Base-by-base conservation (phyloP, 2,113 vertebrate species). In the Natator depressus region DNA sequence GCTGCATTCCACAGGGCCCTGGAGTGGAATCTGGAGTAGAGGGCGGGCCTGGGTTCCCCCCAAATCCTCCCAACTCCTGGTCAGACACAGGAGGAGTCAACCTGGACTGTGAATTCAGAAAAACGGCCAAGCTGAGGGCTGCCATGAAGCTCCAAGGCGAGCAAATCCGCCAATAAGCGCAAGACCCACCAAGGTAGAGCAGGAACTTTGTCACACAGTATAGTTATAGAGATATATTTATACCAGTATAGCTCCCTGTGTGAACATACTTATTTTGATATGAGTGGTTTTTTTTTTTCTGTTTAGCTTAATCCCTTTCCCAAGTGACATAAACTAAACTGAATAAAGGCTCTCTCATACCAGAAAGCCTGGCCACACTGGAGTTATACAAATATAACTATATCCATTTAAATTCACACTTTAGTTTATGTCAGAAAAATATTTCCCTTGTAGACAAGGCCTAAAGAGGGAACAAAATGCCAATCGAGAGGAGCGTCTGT, bases 381-480 rank as follows among this genome's bases (percentile, higher is more conserved):
- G 53, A 10, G 51, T 95, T 92, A 81, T 10, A 79, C 53, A 35
- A 81, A 20, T 59, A 89, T 72, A 86, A 96, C 5, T 1, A 11
- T 69, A 87, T 22, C 54, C 46, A 20, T 91, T 95, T 75, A 93
- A 93, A 92, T 87, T 65, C 82, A 59, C 29, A 50, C 78, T 82
- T 83, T 42, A 50, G 80, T 53, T 84, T n/a, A 8, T 47, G 50
- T 55, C 80, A 90, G 79, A 85, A 89, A 55, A 38, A 90, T 54
- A 42, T 85, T 88, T 88, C 81, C 91, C 82, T 78, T 11, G 57
- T 29, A 85, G 25, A 49, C 57, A 87, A 83, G 65, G 4, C 54
- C 50, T 79, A 55, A 84, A 62, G 57, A 92, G 89, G 16, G 85
- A 75, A 91, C 88, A 95, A 95, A 92, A 79, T 42, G 81, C 75